Evolutionary conservation across 2,113 vertebrate genomes (phyloP).

Genomic region (Genyomyrus donnyi): DNA sequence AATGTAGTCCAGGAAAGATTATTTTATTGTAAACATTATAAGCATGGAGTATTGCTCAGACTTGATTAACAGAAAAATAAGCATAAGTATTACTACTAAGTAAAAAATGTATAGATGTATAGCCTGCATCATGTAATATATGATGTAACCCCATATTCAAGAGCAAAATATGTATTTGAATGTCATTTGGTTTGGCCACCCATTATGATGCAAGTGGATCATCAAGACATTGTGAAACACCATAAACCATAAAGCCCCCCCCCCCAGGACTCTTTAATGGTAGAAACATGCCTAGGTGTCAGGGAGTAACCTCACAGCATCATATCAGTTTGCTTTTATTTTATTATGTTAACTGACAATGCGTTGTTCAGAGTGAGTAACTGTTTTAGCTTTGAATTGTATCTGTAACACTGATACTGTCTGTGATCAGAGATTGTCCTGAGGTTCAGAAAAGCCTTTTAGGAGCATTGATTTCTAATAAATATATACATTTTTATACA

Average conservation of each 20-base stretch:
- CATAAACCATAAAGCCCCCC: not conserved
- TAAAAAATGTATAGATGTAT: not conserved
- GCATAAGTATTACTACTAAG: not conserved
- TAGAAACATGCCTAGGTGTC: too few species aligned
- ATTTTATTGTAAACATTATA: not conserved
- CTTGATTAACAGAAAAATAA: not conserved
- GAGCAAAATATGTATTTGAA: not conserved
- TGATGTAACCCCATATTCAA: not conserved
- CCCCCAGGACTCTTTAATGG: too few species aligned
- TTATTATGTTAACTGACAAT: too few species aligned
- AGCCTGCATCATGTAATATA: not conserved
- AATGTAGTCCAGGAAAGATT: not conserved
- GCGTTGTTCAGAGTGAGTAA: too few species aligned
- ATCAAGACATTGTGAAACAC: not conserved
- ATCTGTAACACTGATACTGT: too few species aligned
- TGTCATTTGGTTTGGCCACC: not conserved
- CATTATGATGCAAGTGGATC: not conserved
- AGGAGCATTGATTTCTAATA: not conserved
- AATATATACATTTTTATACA: not conserved
- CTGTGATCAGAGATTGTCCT: too few species aligned
- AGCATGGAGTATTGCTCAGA: not conserved
- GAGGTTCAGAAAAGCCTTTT: too few species aligned
- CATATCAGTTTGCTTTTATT: too few species aligned
- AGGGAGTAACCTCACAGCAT: too few species aligned
- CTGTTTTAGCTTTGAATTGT: too few species aligned